Evolutionary conservation across 1,140 invertebrate genomes (phyloP), one percentile per base, ranked within the genome.

Genomic region (Glossosoma conforme): DNA sequence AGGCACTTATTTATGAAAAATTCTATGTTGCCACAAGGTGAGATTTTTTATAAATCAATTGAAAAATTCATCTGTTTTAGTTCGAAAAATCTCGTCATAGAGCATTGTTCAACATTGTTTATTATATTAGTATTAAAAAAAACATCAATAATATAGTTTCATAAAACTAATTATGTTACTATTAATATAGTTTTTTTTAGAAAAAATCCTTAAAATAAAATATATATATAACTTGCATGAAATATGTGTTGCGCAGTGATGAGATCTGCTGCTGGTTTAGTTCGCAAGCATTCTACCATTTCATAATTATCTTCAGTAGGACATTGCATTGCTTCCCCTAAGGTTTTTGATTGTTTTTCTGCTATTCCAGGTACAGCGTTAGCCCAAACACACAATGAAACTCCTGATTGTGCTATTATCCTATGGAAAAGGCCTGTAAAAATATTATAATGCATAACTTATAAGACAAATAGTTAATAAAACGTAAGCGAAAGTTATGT

Each of bases 351-450:
- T 24, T 69, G 62, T 19, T 62, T 42, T 32, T 22, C 35, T 19
- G 78, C 63, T 1, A 76, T 66, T 17, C 69, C 60, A n/a, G 75
- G 62, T 10, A 63, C 64, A n/a, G 80, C 67, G 3, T 77, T 62
- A 2, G 79, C 74, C 73, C 82, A 85, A 2, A 76, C 68, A 52
- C 75, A 75, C 22, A 81, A 64, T 9, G 82, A 81, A 2, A 76
- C 79, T 19, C 83, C 83, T 60, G 78, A 78, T 68, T 78, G 68
- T 21, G 75, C 65, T 19, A 81, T 78, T 1, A 64, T 74, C 13
- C 65, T 61, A 15, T 75, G 71, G 58, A 81, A 82, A 0, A 78
- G 58, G 9, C 72, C 73, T 55, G 25, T 33, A 54, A 45, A 17
- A 2, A 20, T 8, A 36, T 28, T 28, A 8, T 28, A 28, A 28